Evolutionary conservation across 1,140 invertebrate genomes (phyloP).

Genomic region (Batillaria attramentaria): DNA sequence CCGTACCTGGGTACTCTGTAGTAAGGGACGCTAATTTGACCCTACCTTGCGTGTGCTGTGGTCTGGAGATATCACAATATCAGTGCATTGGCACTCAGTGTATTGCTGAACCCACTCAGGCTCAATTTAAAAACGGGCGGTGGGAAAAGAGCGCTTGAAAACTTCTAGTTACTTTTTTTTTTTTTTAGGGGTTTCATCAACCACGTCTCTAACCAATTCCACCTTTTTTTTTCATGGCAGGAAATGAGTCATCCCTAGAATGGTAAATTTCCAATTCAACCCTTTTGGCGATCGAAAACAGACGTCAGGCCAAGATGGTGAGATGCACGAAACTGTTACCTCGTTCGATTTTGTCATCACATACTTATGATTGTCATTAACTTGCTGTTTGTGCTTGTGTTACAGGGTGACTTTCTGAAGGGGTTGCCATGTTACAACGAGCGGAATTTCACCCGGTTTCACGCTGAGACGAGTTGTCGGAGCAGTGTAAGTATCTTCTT

Average conservation of each 20-base stretch:
- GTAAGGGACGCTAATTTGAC: too few species aligned
- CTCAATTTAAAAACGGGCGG: too few species aligned
- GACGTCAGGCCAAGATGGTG: background rate
- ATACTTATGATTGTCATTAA: background rate
- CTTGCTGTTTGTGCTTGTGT: conserved; percentile 26
- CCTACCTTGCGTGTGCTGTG: too few species aligned
- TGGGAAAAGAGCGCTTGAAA: too few species aligned
- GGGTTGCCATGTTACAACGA: conserved; percentile 92
- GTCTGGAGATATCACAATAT: too few species aligned
- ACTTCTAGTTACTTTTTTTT: too few species aligned
- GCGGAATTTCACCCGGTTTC: conserved; percentile 91
- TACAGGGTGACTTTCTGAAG: conserved; percentile 87
- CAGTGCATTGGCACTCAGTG: too few species aligned
- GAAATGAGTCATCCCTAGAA: background rate
- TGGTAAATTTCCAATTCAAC: background rate
- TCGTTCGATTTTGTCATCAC: background rate
- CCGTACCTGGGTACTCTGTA: too few species aligned
- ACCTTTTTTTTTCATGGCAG: background rate
- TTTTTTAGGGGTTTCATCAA: too few species aligned
- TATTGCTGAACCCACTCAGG: too few species aligned
- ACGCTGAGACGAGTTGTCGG: conserved; percentile 87
- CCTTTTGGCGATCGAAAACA: background rate
- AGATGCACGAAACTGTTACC: background rate
- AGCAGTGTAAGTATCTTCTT: conserved; percentile 76
- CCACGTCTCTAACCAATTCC: background rate